These are phyloP conservation scores for Trachymyrmex septentrionalis DNA, from an alignment of 1,140 invertebrate genomes.

Conservation along the genomic window DNA sequence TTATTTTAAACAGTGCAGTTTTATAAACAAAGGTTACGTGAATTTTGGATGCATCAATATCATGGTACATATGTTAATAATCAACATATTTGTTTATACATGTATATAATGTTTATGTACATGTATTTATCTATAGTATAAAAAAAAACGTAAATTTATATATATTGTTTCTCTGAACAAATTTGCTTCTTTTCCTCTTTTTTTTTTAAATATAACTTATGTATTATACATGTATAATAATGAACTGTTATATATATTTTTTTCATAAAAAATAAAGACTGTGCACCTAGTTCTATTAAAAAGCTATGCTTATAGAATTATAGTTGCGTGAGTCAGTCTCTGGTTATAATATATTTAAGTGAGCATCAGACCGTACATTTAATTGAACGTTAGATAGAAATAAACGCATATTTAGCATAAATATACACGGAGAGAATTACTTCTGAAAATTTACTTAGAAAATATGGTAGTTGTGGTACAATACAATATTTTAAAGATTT, in stretches of 20 bases:
- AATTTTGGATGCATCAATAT: neutral
- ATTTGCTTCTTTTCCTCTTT: neutral
- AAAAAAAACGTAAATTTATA: neutral
- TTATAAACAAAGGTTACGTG: neutral
- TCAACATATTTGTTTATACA: neutral
- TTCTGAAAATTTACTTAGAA: too few species aligned
- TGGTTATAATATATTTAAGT: too few species aligned
- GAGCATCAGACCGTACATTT: neutral
- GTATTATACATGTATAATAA: neutral
- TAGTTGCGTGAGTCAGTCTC: neutral
- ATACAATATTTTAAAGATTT: too few species aligned
- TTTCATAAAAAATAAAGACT: neutral
- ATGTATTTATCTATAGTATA: neutral
- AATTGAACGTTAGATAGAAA: neutral
- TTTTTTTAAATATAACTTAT: neutral
- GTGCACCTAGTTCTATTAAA: neutral
- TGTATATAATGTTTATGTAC: neutral
- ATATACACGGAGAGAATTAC: neutral
- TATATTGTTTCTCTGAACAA: neutral
- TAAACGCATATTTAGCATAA: neutral
- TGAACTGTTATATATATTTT: neutral
- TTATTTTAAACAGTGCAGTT: conserved; percentile 2
- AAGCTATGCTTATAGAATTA: neutral
- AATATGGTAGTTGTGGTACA: too few species aligned
- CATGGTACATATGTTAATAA: neutral